Conservation (phyloP, 2,113 vertebrate species). For the Opisthocomus hoazin region DNA sequence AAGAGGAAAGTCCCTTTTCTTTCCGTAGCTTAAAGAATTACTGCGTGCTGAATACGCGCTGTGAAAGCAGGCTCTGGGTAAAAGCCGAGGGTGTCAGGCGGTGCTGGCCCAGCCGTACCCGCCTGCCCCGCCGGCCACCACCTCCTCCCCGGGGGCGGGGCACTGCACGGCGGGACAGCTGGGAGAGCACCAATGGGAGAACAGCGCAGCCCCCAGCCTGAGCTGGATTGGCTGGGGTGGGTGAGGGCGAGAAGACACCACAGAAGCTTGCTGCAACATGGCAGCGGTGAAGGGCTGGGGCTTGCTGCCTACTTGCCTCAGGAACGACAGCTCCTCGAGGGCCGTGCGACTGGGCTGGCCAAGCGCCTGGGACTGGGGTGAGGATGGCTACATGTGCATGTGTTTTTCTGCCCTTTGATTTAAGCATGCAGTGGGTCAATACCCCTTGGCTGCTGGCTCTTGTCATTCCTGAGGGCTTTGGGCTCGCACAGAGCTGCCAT, state of each 20-base stretch:
- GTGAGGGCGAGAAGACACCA: no score
- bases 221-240: background rate
- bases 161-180: fast-evolving
- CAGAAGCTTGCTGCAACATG: background rate
- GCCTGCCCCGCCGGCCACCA: fast-evolving
- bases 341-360: fast-evolving
- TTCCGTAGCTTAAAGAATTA: background rate
- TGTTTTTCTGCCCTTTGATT: background rate
- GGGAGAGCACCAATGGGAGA: background rate
- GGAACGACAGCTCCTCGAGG: fast-evolving
- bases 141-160: background rate
- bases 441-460: fast-evolving
- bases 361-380: fast-evolving
- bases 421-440: fast-evolving
- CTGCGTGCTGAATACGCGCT: no score
- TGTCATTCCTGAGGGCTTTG: background rate
- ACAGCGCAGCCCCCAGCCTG: background rate
- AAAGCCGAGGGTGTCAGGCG: fast-evolving
- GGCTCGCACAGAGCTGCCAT: fast-evolving
- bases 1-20: background rate
- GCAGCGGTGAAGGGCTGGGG: fast-evolving
- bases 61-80: no score
- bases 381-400: fast-evolving
- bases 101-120: fast-evolving
- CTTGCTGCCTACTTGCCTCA: fast-evolving